Evolutionary conservation across 2,888 invertebrate genomes (phyloP).

Genomic region (Lutraria lutraria): DNA sequence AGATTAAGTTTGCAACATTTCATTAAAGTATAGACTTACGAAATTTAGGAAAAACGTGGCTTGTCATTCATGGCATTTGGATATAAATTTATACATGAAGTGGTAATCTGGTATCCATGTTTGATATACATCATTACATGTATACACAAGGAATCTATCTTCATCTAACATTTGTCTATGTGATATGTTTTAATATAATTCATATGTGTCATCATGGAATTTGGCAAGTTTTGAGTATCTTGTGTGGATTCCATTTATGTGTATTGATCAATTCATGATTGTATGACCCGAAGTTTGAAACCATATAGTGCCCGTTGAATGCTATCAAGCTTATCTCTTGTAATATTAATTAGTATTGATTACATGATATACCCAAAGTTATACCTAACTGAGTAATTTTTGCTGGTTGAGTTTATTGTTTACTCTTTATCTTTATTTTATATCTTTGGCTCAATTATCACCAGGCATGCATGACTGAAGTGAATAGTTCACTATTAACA

Average conservation of each 20-base stretch:
- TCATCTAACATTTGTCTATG: too few species aligned
- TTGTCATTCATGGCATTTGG: too few species aligned
- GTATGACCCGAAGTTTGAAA: not conserved
- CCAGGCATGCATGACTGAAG: constrained; percentile 35
- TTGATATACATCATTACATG: too few species aligned
- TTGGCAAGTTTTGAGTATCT: not conserved
- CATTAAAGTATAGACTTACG: too few species aligned
- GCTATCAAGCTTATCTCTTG: constrained; percentile 23
- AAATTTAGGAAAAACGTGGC: too few species aligned
- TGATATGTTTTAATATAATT: too few species aligned
- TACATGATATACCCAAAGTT: not conserved
- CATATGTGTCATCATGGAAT: not conserved
- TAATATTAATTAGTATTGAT: constrained; percentile 51
- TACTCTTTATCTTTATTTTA: constrained; percentile 39
- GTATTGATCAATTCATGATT: not conserved
- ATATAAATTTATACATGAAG: too few species aligned
- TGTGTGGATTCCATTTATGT: not conserved
- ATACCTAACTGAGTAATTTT: constrained; percentile 30
- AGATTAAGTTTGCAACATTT: too few species aligned
- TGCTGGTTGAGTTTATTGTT: constrained; percentile 44
- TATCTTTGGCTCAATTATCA: constrained; percentile 47
- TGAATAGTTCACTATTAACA: not conserved
- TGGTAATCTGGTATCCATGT: too few species aligned
- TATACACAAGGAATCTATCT: too few species aligned
- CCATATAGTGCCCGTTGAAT: not conserved